phyloP scores from a whole-genome alignment of 2,113 vertebrate species.

The Halcyon malimbica region DNA sequence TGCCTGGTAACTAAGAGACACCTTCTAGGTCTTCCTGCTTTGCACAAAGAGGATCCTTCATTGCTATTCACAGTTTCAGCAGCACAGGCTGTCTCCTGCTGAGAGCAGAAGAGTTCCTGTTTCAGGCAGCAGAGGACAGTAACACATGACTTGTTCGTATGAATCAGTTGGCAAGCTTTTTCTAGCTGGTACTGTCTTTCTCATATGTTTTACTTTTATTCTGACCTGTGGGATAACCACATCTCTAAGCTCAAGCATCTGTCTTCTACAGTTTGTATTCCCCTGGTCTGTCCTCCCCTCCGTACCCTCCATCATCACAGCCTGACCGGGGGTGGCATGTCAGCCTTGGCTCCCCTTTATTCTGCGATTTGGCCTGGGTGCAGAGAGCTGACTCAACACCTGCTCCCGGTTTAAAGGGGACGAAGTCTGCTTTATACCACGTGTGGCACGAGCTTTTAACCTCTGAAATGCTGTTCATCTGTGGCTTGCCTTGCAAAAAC shows the following conservation, averaged over 20 bases:
- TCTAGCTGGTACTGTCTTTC: neutral
- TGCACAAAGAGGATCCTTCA: neutral
- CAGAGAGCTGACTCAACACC: conserved; percentile 44
- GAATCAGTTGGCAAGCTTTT: neutral
- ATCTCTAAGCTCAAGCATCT: neutral
- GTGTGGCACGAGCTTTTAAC: neutral
- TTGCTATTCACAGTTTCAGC: neutral
- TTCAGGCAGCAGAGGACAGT: conserved; percentile 22
- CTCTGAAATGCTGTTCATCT: neutral
- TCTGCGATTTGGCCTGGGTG: neutral
- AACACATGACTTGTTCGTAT: neutral
- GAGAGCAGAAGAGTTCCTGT: neutral
- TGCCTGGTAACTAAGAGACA: neutral
- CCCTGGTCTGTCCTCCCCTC: neutral
- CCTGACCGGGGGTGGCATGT: neutral
- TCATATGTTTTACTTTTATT: neutral
- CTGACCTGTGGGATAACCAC: neutral
- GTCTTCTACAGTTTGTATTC: neutral
- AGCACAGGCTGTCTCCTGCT: neutral
- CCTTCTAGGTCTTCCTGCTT: neutral
- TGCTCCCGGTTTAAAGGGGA: neutral
- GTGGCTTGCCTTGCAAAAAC: neutral
- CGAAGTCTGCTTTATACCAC: conserved; percentile 28
- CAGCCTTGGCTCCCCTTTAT: neutral
- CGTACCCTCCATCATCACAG: neutral